Evolutionary conservation across 2,888 invertebrate genomes (phyloP).

Genomic region (Trichopria drosophilae): DNA sequence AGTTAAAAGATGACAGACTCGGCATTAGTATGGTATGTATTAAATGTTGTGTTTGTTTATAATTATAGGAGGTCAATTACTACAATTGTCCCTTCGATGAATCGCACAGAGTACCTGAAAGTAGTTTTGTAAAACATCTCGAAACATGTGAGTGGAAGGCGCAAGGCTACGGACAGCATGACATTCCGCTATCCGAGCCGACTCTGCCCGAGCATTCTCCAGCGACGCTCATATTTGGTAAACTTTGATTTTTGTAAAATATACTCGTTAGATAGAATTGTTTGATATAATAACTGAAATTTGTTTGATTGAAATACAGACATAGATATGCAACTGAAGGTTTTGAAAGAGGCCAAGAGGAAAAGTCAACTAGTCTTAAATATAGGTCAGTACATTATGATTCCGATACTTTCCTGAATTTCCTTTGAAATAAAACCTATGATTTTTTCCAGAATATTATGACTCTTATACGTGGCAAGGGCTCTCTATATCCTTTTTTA

Average conservation of each 20-base stretch:
- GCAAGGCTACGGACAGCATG: constrained; percentile 58
- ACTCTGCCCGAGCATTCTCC: constrained; percentile 43
- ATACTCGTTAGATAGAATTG: not conserved
- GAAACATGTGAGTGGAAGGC: constrained; percentile 58
- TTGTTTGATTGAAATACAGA: constrained; percentile 51
- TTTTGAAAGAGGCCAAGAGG: constrained; percentile 46
- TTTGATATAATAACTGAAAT: not conserved
- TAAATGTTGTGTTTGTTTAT: not conserved
- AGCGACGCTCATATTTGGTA: constrained; percentile 46
- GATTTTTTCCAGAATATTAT: constrained; percentile 54
- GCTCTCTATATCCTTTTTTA: constrained; percentile 56
- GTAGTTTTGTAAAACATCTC: constrained; percentile 57
- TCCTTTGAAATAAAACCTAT: constrained; percentile 38
- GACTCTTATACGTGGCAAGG: constrained; percentile 48
- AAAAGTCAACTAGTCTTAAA: constrained; percentile 44
- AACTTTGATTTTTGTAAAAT: not conserved
- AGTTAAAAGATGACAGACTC: not conserved
- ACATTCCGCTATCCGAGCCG: constrained; percentile 59
- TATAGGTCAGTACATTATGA: constrained; percentile 46
- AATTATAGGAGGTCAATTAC: constrained; percentile 44
- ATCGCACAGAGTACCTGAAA: constrained; percentile 58
- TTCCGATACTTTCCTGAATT: constrained; percentile 16
- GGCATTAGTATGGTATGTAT: not conserved
- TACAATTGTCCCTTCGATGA: constrained; percentile 59
- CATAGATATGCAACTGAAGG: constrained; percentile 55